phyloP scores from a whole-genome alignment of 1,140 invertebrate species.

The Pseudoatta argentina region DNA sequence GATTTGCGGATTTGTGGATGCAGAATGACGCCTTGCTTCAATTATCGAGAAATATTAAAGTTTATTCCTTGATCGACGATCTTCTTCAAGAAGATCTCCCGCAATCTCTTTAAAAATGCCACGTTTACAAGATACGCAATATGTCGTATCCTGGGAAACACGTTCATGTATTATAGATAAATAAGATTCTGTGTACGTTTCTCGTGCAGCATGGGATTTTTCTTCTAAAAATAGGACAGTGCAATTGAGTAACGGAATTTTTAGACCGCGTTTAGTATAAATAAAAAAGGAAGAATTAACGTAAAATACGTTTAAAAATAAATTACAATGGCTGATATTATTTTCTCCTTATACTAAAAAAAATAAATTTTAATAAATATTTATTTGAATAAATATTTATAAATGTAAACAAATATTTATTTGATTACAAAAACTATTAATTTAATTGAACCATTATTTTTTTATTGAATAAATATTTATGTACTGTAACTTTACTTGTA shows the following conservation, averaged over 20 bases:
- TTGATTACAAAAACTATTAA: too few species aligned
- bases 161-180: conserved; percentile 35
- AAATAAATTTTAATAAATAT: too few species aligned
- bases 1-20: background rate
- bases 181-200: background rate
- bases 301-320: background rate
- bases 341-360: background rate
- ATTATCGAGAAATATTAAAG: conserved; percentile 19
- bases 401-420: too few species aligned
- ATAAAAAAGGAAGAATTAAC: background rate
- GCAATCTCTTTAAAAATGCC: background rate
- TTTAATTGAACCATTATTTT: too few species aligned
- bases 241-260: background rate
- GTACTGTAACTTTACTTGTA: too few species aligned
- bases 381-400: too few species aligned
- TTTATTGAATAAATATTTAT: too few species aligned
- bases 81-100: background rate
- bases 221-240: background rate
- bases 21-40: background rate
- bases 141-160: conserved; percentile 8
- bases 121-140: background rate
- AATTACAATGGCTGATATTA: background rate
- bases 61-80: background rate
- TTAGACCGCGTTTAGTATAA: background rate
- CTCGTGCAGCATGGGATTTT: background rate